These are phyloP conservation scores for Eurystomus glaucurus DNA, from an alignment of 2,797 vertebrate genomes.

Conservation along the genomic window DNA sequence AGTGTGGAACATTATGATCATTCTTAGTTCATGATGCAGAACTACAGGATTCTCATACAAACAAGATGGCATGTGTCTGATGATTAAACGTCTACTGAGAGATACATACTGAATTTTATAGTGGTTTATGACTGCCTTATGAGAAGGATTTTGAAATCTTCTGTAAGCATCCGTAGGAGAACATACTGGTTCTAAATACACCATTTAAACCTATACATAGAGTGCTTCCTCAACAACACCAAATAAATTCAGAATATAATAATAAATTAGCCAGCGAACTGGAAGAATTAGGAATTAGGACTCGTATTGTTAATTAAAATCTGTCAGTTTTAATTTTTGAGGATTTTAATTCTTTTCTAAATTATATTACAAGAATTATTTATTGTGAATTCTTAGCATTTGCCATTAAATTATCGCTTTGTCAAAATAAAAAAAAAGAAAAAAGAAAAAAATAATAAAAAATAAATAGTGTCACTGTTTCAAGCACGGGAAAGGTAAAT, in stretches of 20 bases:
- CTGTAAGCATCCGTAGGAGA: fast-evolving
- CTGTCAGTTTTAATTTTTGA: background rate
- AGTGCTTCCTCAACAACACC: background rate
- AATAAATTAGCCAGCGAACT: background rate
- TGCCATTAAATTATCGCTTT: background rate
- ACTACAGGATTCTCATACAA: background rate
- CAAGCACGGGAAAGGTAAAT: background rate
- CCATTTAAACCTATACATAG: background rate
- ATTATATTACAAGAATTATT: background rate
- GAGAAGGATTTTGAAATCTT: background rate
- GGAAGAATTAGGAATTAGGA: background rate
- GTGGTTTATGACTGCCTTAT: background rate
- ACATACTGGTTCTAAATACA: background rate
- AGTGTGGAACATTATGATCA: background rate
- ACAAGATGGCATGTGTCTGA: background rate
- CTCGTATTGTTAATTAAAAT: background rate
- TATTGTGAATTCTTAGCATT: background rate
- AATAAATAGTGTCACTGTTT: background rate
- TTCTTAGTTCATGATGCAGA: background rate
- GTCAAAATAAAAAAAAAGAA: background rate
- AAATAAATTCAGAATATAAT: background rate
- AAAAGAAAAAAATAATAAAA: too few species aligned
- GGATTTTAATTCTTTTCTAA: background rate
- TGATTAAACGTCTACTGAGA: background rate
- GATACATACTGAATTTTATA: background rate